A percentile compares a stretch with the other conserved stretches of the same genome.
Evolutionary conservation across 2,113 vertebrate genomes (phyloP).

Genomic region (Emydocephalus ijimae): DNA sequence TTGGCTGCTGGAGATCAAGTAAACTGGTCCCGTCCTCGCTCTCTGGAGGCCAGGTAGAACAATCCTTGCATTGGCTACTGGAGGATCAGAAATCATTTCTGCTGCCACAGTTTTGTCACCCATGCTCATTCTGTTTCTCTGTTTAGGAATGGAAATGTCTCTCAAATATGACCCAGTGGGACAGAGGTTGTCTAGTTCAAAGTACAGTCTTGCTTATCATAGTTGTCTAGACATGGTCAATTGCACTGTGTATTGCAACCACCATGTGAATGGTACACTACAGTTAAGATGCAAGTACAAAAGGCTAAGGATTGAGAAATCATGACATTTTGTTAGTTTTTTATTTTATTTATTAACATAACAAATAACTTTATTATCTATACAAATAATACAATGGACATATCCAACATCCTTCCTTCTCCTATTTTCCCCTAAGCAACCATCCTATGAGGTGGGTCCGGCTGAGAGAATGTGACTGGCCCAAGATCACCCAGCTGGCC

Average conservation of each 20-base stretch:
- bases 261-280: background rate
- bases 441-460: background rate
- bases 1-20: background rate
- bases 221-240: background rate
- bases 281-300: background rate
- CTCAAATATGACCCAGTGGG: background rate
- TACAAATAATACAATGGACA: background rate
- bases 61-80: background rate
- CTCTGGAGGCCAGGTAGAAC: background rate
- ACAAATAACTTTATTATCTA: background rate
- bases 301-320: background rate
- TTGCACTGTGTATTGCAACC: background rate
- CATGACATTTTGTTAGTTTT: background rate
- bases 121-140: background rate
- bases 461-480: background rate
- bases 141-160: background rate
- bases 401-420: background rate
- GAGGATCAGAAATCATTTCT: background rate
- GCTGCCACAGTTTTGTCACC: background rate
- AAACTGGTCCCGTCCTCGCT: background rate
- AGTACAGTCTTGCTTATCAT: background rate
- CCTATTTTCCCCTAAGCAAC: background rate
- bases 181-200: background rate
- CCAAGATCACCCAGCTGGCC: background rate
- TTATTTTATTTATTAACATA: background rate